Evolutionary conservation across 2,797 vertebrate genomes (phyloP), one percentile per base, ranked within the genome.

Genomic region (Sorex maritimensis): DNA sequence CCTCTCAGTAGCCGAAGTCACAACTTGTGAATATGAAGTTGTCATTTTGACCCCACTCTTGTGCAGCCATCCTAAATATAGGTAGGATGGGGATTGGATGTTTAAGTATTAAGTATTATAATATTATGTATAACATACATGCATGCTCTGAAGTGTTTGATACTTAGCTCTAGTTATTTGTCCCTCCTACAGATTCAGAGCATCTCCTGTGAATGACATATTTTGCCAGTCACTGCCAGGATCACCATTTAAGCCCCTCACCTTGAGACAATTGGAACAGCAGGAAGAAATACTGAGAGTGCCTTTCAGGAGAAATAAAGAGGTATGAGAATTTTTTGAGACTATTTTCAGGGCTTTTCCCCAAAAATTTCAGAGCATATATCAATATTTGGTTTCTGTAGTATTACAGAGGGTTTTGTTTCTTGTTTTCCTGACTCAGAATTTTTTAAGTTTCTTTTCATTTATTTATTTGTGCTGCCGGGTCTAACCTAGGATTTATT

Each of bases 21-120:
- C 98, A 13, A 99, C 99, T 88, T 99, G 99, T 96, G 99, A 99
- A 98, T 99, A 99, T 55, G 99, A 99, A 98, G 99, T 99, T 94
- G 98, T 99, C 97, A 99, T 99, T 97, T 90, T 99, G 97, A 99
- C 99, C 0, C 99, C 99, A 10, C 98, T 99, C 93, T 98, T 99
- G 52, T 99, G 99, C 96, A 98, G 71, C 74, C 99, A 99, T 96
- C 99, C 99, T 55, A 99, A 99, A 95, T 99, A 99, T 97, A 99
- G 99, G 99, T 99, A 98, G 75, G 55, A 94, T 81, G 80, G 90
- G 90, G 38, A 82, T 92, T 95, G 92, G 93, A 63, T 95, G 88
- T 96, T 91, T 93, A 52, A 52, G 13, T 11, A 52, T 52, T 52
- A 52, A 52, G 11, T 52, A 52, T 52, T 52, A 52, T 49, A 49